A percentile compares a stretch with the other conserved stretches of the same genome.
Evolutionary conservation across 2,888 invertebrate genomes (phyloP).

Genomic region (Torymus aiolomorphi): DNA sequence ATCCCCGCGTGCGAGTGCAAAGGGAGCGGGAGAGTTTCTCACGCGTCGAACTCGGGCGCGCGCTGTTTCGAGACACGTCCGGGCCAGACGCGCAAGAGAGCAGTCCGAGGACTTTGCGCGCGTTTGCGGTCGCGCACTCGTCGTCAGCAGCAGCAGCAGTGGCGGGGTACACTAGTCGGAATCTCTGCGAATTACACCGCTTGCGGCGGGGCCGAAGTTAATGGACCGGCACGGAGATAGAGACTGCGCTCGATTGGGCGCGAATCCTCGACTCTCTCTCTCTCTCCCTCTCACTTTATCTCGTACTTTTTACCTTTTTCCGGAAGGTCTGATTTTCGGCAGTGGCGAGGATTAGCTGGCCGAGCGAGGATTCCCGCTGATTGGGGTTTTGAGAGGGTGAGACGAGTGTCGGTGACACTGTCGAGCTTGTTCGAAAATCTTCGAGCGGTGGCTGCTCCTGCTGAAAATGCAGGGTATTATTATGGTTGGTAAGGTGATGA

Average conservation of each 20-base stretch:
- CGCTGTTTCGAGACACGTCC: slow-evolving; percentile 20
- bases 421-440: no score
- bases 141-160: slow-evolving; percentile 2
- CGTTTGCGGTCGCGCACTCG: slow-evolving; percentile 26
- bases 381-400: neutral
- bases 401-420: no score
- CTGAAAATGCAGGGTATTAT: no score
- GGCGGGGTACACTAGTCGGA: neutral
- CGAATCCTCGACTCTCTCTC: neutral
- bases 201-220: neutral
- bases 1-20: neutral
- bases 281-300: neutral
- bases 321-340: neutral
- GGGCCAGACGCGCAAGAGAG: slow-evolving; percentile 25
- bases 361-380: slow-evolving; percentile 8
- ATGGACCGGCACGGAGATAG: neutral
- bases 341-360: neutral
- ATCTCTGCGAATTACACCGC: slow-evolving; percentile 19
- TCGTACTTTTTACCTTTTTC: neutral
- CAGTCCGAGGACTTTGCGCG: slow-evolving; percentile 11
- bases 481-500: no score
- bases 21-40: no score
- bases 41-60: neutral
- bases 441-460: no score
- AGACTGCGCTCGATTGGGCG: no score